Conservation (phyloP, 1,140 invertebrate species). For the Hyles euphorbiae region DNA sequence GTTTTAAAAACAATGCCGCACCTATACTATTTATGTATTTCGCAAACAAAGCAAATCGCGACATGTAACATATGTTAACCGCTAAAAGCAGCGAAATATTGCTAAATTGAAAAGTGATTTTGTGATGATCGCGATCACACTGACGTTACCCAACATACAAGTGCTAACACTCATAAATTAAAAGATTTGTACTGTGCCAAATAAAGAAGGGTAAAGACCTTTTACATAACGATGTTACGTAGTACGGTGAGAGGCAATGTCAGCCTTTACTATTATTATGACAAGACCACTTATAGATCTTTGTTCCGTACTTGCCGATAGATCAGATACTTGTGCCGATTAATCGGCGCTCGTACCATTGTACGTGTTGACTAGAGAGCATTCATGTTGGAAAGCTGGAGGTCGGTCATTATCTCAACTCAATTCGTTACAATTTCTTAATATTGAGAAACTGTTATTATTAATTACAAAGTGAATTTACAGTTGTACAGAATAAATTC, state of each 20-base stretch:
- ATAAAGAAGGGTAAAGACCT: slow-evolving; percentile 72
- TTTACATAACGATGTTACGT: slow-evolving; percentile 70
- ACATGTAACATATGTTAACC: slow-evolving; percentile 24
- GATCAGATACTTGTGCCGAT: background rate
- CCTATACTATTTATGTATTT: slow-evolving; percentile 20
- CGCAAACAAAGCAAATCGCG: slow-evolving; percentile 32
- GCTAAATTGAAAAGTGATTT: slow-evolving; percentile 46
- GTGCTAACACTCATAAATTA: slow-evolving; percentile 61
- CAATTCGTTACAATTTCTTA: slow-evolving; percentile 30
- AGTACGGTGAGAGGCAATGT: slow-evolving; percentile 69
- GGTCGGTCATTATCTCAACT: slow-evolving; percentile 26
- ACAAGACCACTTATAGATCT: slow-evolving; percentile 39
- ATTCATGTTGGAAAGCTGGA: slow-evolving; percentile 23
- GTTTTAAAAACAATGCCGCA: slow-evolving; percentile 1
- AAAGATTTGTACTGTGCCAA: slow-evolving; percentile 66
- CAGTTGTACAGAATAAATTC: no score
- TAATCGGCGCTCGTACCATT: background rate
- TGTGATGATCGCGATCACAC: slow-evolving; percentile 31
- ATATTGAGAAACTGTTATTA: slow-evolving; percentile 19
- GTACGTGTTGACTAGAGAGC: slow-evolving; percentile 10
- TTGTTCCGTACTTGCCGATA: slow-evolving; percentile 30
- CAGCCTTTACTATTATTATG: slow-evolving; percentile 63
- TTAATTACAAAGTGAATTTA: no score
- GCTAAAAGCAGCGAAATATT: slow-evolving; percentile 47
- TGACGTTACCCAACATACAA: slow-evolving; percentile 46